A percentile compares a stretch with the other conserved stretches of the same genome.
Conservation (phyloP, 2,888 invertebrate genomes). For the Thecocarcelia acutangulata region DNA sequence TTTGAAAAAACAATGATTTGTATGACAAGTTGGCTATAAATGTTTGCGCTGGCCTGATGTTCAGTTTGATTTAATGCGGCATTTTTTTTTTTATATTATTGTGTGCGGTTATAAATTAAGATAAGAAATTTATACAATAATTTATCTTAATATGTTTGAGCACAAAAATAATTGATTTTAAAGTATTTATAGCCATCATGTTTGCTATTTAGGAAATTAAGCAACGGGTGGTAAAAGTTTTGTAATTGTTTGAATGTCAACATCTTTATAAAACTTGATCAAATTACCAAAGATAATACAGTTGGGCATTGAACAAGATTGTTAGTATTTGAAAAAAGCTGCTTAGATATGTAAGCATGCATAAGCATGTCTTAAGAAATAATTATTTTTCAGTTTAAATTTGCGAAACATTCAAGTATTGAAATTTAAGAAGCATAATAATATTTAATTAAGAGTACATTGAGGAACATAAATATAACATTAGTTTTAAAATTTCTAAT, state of each 20-base stretch:
- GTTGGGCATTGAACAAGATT: constrained; percentile 16
- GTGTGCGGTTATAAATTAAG: constrained; percentile 59
- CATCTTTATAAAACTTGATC: constrained; percentile 46
- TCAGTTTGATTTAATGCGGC: constrained; percentile 58
- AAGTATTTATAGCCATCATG: constrained; percentile 42
- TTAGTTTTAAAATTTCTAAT: no score
- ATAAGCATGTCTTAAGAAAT: not conserved
- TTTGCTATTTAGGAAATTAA: constrained; percentile 50
- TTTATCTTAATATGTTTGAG: constrained; percentile 32
- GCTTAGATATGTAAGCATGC: no score
- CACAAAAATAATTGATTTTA: constrained; percentile 29
- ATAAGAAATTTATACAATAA: constrained; percentile 66
- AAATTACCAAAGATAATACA: constrained; percentile 10
- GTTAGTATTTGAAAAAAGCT: not conserved
- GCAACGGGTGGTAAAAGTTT: constrained; percentile 63
- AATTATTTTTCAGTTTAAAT: no score
- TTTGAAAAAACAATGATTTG: constrained; percentile 65
- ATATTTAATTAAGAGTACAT: no score
- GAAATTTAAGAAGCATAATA: no score
- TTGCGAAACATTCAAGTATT: no score
- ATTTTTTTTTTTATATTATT: constrained; percentile 52
- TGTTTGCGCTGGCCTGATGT: constrained; percentile 49
- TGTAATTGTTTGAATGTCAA: constrained; percentile 54
- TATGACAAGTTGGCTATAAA: constrained; percentile 69
- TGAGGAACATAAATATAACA: no score